Percentiles rank a stretch among this genome's conserved stretches.
These are phyloP conservation scores for Bryconaethiops microstoma DNA, from an alignment of 2,797 vertebrate species.

Conservation along the genomic window DNA sequence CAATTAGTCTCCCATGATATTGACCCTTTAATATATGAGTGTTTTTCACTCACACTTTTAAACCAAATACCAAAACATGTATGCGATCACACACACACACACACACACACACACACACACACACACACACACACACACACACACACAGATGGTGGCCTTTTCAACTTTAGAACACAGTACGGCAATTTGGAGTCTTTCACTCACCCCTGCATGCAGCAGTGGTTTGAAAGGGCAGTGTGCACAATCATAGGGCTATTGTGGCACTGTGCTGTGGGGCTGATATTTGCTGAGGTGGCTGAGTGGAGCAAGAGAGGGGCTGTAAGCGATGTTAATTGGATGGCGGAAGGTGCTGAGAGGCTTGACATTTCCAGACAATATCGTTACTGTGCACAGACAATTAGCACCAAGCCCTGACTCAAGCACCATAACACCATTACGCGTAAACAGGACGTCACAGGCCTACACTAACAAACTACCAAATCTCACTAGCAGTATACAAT, in stretches of 20 bases:
- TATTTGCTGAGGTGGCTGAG: slow-evolving; percentile 56
- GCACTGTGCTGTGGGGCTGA: slow-evolving; percentile 32
- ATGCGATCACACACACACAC: not conserved
- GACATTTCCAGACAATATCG: slow-evolving; percentile 74
- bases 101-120: slow-evolving; percentile 3
- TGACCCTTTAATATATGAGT: not conserved
- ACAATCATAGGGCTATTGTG: slow-evolving; percentile 45
- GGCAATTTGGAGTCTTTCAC: slow-evolving; percentile 34
- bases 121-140: slow-evolving; percentile 13
- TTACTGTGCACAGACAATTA: slow-evolving; percentile 57
- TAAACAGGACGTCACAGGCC: slow-evolving; percentile 34
- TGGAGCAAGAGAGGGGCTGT: slow-evolving; percentile 42
- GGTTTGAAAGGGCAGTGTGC: slow-evolving; percentile 47
- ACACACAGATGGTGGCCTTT: slow-evolving; percentile 44
- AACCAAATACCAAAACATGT: not conserved
- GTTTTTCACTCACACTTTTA: not conserved
- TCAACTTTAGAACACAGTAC: slow-evolving; percentile 1
- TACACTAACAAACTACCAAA: slow-evolving; percentile 44
- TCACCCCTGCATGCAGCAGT: not conserved
- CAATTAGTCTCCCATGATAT: too few relatives aligned
- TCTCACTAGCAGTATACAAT: slow-evolving; percentile 39
- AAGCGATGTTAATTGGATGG: slow-evolving; percentile 52
- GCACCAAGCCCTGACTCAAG: slow-evolving; percentile 41
- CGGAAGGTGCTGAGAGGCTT: slow-evolving; percentile 68
- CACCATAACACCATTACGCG: slow-evolving; percentile 32